Percentiles rank a stretch among this genome's conserved stretches.
Evolutionary conservation across 1,140 invertebrate genomes (phyloP).

Genomic region (Leptinotarsa texana): DNA sequence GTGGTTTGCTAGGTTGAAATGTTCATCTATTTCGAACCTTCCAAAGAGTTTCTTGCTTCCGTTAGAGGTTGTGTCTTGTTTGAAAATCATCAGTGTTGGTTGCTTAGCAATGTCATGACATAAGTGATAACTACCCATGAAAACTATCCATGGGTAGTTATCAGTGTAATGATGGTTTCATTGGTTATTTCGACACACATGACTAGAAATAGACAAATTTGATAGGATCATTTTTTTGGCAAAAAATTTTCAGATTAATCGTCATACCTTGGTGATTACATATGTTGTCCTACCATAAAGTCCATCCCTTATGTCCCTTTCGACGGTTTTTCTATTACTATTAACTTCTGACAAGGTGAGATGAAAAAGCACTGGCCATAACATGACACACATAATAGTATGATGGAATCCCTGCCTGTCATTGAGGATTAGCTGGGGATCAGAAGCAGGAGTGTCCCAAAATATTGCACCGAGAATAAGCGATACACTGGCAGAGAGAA

Average conservation of each 20-base stretch:
- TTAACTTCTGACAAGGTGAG: slow-evolving; percentile 70
- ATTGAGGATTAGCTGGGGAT: slow-evolving; percentile 70
- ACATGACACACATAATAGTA: slow-evolving; percentile 73
- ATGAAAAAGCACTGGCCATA: slow-evolving; percentile 76
- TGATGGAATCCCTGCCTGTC: slow-evolving; percentile 82
- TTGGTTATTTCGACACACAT: too few species aligned
- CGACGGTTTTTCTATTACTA: slow-evolving; percentile 69
- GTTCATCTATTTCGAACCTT: too few species aligned
- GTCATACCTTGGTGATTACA: slow-evolving; percentile 74
- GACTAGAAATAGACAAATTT: too few species aligned
- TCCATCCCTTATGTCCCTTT: slow-evolving; percentile 77
- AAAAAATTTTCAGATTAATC: neutral
- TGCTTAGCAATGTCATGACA: too few species aligned
- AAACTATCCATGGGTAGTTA: too few species aligned
- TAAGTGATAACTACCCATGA: too few species aligned
- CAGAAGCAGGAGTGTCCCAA: slow-evolving; percentile 82
- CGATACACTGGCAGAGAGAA: slow-evolving; percentile 79
- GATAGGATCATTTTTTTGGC: too few species aligned
- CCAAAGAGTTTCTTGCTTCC: too few species aligned
- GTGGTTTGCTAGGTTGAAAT: too few species aligned
- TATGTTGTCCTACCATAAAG: slow-evolving; percentile 80
- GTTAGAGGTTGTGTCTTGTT: too few species aligned
- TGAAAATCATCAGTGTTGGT: too few species aligned
- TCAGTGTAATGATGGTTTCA: too few species aligned
- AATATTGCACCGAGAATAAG: slow-evolving; percentile 85